Evolutionary conservation across 2,888 invertebrate genomes (phyloP).

Genomic region (Siphonodentalium dalli): DNA sequence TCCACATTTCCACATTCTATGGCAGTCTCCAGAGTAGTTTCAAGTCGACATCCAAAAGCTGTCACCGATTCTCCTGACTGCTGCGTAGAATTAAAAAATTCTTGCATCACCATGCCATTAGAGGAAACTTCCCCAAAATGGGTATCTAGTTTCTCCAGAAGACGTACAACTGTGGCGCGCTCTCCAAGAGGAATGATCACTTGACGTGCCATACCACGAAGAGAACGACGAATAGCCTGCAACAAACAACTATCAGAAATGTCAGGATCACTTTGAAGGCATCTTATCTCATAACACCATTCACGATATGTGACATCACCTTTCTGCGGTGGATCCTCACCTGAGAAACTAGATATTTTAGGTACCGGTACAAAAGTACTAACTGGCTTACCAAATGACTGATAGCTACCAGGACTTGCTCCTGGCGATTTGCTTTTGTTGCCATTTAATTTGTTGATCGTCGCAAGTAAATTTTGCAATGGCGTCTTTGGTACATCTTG

Average conservation of each 20-base stretch:
- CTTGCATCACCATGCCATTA: conserved; percentile 21
- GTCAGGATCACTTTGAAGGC: conserved; percentile 5
- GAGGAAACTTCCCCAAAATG: conserved; percentile 14
- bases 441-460: no score
- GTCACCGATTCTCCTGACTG: conserved; percentile 14
- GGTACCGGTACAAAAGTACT: no score
- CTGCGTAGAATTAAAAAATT: conserved; percentile 15
- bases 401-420: no score
- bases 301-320: conserved; percentile 15
- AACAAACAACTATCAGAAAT: background rate
- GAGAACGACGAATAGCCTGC: conserved; percentile 11
- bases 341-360: conserved; percentile 16
- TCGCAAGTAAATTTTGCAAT: no score
- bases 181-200: conserved; percentile 19
- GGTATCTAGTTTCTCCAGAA: conserved; percentile 12
- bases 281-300: conserved; percentile 15
- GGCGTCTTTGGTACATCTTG: no score
- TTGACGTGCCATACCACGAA: conserved; percentile 18
- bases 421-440: no score
- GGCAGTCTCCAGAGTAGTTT: conserved; percentile 11
- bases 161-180: conserved; percentile 2
- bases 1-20: conserved; percentile 14
- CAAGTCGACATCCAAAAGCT: conserved; percentile 21
- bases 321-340: conserved; percentile 18
- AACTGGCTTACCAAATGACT: no score